Conservation (phyloP, 2,888 invertebrate genomes). For the Volucella inflata region DNA sequence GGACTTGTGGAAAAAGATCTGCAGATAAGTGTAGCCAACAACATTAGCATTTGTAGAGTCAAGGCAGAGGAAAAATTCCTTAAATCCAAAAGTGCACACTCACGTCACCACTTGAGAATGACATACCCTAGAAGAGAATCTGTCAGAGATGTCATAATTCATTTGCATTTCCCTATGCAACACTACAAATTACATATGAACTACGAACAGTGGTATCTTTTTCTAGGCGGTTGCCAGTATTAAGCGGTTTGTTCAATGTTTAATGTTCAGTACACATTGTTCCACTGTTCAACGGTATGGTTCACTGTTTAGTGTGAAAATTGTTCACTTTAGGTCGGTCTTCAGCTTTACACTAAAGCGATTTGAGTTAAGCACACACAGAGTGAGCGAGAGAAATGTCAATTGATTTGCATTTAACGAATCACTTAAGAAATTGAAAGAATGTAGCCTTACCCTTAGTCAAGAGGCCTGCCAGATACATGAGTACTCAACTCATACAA, state of each 20-base stretch:
- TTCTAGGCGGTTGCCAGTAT: neutral
- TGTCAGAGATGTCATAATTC: conserved; percentile 75
- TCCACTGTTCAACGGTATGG: neutral
- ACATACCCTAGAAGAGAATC: conserved; percentile 74
- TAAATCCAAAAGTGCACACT: conserved; percentile 56
- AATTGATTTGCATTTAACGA: conserved; percentile 76
- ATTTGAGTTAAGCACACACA: neutral
- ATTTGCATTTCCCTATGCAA: conserved; percentile 64
- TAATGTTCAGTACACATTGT: neutral
- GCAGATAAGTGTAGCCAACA: neutral
- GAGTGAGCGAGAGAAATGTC: conserved; percentile 50
- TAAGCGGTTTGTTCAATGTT: conserved; percentile 9
- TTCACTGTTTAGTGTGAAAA: conserved; percentile 66
- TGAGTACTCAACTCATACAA: conserved; percentile 11
- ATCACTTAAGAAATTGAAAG: conserved; percentile 73
- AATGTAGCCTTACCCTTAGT: conserved; percentile 58
- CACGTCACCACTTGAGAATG: conserved; percentile 74
- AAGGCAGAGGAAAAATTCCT: conserved; percentile 31
- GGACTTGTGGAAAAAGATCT: conserved; percentile 19
- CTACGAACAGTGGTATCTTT: conserved; percentile 5
- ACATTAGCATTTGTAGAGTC: neutral
- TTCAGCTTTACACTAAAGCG: neutral
- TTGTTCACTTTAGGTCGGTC: conserved; percentile 62
- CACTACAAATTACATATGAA: conserved; percentile 12
- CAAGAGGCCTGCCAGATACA: no score